These are phyloP conservation scores for Gorsachius magnificus DNA, from an alignment of 2,797 vertebrate genomes.

Conservation along the genomic window DNA sequence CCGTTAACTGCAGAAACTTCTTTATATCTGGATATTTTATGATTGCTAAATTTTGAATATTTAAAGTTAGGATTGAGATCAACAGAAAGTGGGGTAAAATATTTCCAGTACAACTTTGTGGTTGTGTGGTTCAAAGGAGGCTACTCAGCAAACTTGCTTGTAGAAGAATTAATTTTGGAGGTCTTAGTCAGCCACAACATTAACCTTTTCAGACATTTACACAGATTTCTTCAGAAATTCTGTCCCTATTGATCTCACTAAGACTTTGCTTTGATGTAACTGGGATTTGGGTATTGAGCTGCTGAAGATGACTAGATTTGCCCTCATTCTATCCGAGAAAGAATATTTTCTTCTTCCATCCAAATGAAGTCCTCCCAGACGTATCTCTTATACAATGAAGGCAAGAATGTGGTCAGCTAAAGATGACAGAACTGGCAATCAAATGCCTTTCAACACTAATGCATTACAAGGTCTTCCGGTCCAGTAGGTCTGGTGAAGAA, in stretches of 20 bases:
- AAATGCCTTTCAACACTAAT: background rate
- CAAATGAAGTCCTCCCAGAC: background rate
- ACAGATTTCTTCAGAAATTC: background rate
- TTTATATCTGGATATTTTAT: constrained; percentile 59
- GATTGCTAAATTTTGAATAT: constrained; percentile 53
- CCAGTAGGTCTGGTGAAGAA: background rate
- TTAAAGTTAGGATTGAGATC: constrained; percentile 23
- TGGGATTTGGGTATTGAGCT: background rate
- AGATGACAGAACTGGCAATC: background rate
- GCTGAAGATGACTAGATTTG: background rate
- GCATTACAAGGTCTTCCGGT: background rate
- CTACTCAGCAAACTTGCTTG: background rate
- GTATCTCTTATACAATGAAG: background rate
- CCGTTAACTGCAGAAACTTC: constrained; percentile 37
- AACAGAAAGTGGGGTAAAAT: background rate
- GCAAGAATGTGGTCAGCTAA: background rate
- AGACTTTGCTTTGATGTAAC: background rate
- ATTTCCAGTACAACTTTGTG: background rate
- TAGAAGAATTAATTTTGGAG: background rate
- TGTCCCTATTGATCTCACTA: background rate
- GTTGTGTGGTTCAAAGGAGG: background rate
- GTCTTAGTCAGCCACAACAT: background rate
- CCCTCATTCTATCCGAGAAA: background rate
- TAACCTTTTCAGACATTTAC: background rate
- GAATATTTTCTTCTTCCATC: background rate